phyloP scores from a whole-genome alignment of 2,797 vertebrate species.

The Dallia pectoralis region DNA sequence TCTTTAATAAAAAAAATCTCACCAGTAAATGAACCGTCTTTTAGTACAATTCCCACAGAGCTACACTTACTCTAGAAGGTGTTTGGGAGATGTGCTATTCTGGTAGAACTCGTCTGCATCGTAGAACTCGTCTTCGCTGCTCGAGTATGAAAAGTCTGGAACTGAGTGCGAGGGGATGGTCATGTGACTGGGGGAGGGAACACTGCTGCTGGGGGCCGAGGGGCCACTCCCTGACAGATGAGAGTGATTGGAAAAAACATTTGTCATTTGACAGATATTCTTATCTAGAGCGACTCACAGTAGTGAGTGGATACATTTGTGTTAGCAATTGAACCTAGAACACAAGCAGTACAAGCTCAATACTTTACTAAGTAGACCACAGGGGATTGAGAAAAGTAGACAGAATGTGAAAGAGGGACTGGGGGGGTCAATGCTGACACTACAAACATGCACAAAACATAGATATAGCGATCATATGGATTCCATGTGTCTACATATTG shows the following conservation, averaged over 20 bases:
- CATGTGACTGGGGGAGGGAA: conserved; percentile 90
- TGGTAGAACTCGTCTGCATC: conserved; percentile 98
- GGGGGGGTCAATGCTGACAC: neutral
- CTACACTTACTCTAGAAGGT: conserved; percentile 58
- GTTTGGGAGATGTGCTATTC: conserved; percentile 91
- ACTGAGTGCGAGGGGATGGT: conserved; percentile 91
- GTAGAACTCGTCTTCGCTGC: conserved; percentile 99
- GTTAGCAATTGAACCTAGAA: neutral
- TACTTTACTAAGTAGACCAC: no score
- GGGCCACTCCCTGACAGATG: conserved; percentile 84
- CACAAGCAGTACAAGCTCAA: no score
- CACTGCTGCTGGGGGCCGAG: conserved; percentile 91
- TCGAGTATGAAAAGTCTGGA: conserved; percentile 98
- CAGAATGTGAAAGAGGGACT: neutral
- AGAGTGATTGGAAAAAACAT: conserved; percentile 2
- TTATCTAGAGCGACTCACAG: neutral
- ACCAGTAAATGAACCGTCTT: no score
- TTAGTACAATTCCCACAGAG: no score
- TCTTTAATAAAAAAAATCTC: no score
- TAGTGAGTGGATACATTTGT: no score
- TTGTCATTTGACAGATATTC: neutral
- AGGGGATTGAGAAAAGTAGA: neutral
- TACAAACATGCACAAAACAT: neutral
- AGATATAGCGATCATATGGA: neutral
- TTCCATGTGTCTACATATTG: neutral